These are phyloP conservation scores for Drosophila seguyi DNA, from an alignment of 1,140 invertebrate genomes.

Conservation along the genomic window DNA sequence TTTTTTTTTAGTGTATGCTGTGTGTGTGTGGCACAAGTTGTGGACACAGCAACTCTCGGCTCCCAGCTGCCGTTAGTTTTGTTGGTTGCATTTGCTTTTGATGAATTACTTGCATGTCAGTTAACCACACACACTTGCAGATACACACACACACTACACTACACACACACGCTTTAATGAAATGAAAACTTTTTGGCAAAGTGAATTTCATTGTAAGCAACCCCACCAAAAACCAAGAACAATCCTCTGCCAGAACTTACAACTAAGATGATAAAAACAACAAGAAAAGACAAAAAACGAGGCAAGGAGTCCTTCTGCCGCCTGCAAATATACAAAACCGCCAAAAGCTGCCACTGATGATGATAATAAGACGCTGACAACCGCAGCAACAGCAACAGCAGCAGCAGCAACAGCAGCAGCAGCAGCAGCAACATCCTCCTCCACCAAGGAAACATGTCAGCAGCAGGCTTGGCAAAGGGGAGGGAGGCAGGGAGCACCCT, in stretches of 20 bases:
- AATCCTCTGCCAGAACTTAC: slow-evolving; percentile 66
- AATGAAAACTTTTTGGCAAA: slow-evolving; percentile 84
- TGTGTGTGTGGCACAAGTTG: slow-evolving; percentile 44
- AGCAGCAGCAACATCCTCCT: slow-evolving; percentile 59
- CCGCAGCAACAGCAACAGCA: slow-evolving; percentile 75
- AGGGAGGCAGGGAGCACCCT: not conserved
- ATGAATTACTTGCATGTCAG: slow-evolving; percentile 68
- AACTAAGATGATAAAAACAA: slow-evolving; percentile 52
- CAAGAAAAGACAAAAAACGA: not conserved
- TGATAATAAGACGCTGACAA: slow-evolving; percentile 83
- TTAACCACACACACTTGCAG: slow-evolving; percentile 37
- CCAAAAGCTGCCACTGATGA: slow-evolving; percentile 83
- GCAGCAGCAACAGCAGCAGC: slow-evolving; percentile 58
- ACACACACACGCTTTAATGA: slow-evolving; percentile 68
- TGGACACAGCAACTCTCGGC: slow-evolving; percentile 43
- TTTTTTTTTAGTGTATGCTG: slow-evolving; percentile 15
- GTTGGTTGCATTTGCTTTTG: slow-evolving; percentile 75
- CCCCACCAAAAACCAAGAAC: slow-evolving; percentile 45
- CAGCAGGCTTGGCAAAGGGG: slow-evolving; percentile 3
- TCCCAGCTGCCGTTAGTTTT: slow-evolving; percentile 46
- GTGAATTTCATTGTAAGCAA: slow-evolving; percentile 81
- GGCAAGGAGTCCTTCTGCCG: slow-evolving; percentile 6
- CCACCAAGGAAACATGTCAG: slow-evolving; percentile 33
- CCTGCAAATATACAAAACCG: slow-evolving; percentile 67
- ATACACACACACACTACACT: slow-evolving; percentile 29